phyloP scores from a whole-genome alignment of 2,113 vertebrate species.

The Cichladusa arquata region DNA sequence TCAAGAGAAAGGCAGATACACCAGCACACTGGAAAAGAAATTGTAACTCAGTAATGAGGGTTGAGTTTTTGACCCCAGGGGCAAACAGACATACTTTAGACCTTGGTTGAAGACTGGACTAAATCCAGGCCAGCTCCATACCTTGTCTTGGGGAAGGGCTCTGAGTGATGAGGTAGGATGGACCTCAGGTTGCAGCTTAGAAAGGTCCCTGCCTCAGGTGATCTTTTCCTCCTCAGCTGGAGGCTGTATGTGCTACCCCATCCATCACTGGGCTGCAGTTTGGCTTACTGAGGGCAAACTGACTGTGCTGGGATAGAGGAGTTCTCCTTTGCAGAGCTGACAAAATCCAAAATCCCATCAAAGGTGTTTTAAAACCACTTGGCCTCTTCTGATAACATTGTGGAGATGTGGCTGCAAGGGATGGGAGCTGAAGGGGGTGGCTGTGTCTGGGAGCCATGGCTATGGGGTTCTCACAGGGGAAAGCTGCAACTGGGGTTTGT shows the following conservation, averaged over 20 bases:
- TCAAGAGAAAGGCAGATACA: neutral
- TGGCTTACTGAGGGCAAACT: neutral
- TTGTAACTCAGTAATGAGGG: neutral
- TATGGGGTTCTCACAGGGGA: accelerated
- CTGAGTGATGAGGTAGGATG: neutral
- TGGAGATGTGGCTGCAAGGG: neutral
- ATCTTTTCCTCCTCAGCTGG: neutral
- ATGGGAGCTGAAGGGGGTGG: neutral
- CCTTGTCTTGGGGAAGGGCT: neutral
- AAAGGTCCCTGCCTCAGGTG: neutral
- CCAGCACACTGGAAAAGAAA: neutral
- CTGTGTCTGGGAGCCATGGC: neutral
- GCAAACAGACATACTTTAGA: neutral
- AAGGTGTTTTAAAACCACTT: neutral
- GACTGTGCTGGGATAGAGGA: neutral
- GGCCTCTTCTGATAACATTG: neutral
- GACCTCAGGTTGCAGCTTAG: neutral
- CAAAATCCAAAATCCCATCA: neutral
- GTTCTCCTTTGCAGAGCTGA: neutral
- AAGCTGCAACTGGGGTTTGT: neutral
- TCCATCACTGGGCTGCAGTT: neutral
- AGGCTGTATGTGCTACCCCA: neutral
- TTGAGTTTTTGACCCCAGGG: neutral
- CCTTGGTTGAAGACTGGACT: neutral
- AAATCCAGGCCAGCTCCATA: neutral